A percentile compares a stretch with the other conserved stretches of the same genome.
phyloP scores from a whole-genome alignment of 2,113 vertebrate genomes.

The Xiphophorus couchianus region DNA sequence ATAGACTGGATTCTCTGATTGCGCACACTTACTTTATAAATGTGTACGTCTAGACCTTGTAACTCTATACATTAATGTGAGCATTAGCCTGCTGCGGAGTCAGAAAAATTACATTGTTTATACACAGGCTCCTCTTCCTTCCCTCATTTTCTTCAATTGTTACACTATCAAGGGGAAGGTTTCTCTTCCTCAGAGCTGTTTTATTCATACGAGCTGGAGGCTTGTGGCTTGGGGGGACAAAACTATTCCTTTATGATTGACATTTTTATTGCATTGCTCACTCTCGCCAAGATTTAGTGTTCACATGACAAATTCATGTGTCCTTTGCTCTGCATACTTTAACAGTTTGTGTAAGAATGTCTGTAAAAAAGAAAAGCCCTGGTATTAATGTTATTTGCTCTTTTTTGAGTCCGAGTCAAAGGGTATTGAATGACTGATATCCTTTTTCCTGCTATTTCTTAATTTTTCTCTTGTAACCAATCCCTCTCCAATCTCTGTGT shows the following conservation, averaged over 20 bases:
- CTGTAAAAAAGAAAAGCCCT: constrained; percentile 24
- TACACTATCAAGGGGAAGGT: constrained; percentile 16
- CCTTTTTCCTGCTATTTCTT: constrained; percentile 2
- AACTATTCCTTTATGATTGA: constrained; percentile 44
- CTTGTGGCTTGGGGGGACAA: not conserved
- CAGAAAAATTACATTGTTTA: constrained; percentile 57
- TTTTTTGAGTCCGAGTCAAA: constrained; percentile 17
- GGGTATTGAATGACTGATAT: constrained; percentile 17
- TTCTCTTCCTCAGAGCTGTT: constrained; percentile 13
- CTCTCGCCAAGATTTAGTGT: constrained; percentile 35
- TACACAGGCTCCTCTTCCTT: constrained; percentile 41
- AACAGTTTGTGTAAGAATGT: constrained; percentile 34
- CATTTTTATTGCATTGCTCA: constrained; percentile 39
- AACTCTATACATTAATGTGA: constrained; percentile 75
- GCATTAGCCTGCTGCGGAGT: constrained; percentile 58
- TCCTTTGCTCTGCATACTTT: constrained; percentile 16
- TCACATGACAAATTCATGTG: constrained; percentile 5
- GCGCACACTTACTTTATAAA: constrained; percentile 61
- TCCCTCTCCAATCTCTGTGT: not conserved
- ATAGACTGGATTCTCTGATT: constrained; percentile 69
- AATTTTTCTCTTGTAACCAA: constrained; percentile 1
- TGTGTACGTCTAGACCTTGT: constrained; percentile 55
- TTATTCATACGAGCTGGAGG: constrained; percentile 41
- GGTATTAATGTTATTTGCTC: constrained; percentile 1
- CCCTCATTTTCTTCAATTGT: constrained; percentile 38